These are phyloP conservation scores for Melanotus villosus DNA, from an alignment of 2,888 invertebrate genomes.

Conservation along the genomic window DNA sequence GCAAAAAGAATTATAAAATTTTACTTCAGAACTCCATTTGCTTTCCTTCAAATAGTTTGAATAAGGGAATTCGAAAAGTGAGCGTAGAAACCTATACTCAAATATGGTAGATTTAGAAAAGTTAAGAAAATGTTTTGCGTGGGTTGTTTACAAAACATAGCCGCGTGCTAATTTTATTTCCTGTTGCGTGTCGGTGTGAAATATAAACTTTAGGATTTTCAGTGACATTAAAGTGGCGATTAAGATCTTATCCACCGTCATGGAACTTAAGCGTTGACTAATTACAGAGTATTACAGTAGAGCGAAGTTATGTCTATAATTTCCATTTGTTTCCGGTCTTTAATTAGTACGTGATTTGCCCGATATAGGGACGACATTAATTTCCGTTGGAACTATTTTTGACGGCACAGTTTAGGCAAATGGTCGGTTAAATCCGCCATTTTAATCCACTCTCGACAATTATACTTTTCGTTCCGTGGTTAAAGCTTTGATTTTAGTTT, in stretches of 20 bases:
- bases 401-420: slow-evolving; percentile 39
- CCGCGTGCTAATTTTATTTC: too few relatives aligned
- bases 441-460: slow-evolving; percentile 21
- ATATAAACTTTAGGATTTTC: too few relatives aligned
- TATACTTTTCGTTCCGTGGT: slow-evolving; percentile 2
- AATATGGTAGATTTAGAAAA: too few relatives aligned
- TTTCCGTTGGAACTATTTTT: slow-evolving; percentile 49
- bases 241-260: too few relatives aligned
- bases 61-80: too few relatives aligned
- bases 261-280: slow-evolving; percentile 11
- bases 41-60: too few relatives aligned
- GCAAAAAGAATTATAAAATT: too few relatives aligned
- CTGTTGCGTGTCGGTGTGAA: too few relatives aligned
- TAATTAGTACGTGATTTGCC: slow-evolving; percentile 52
- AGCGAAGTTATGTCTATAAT: slow-evolving; percentile 42
- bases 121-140: too few relatives aligned
- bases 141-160: neutral
- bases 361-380: slow-evolving; percentile 50
- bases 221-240: too few relatives aligned
- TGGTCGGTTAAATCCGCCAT: slow-evolving; percentile 30
- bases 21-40: too few relatives aligned
- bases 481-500: neutral
- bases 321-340: slow-evolving; percentile 52
- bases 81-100: too few relatives aligned
- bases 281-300: slow-evolving; percentile 22